Percentiles rank a stretch among this genome's conserved stretches.
phyloP scores from a whole-genome alignment of 2,797 vertebrate species.

The Malacoctenus gilli region DNA sequence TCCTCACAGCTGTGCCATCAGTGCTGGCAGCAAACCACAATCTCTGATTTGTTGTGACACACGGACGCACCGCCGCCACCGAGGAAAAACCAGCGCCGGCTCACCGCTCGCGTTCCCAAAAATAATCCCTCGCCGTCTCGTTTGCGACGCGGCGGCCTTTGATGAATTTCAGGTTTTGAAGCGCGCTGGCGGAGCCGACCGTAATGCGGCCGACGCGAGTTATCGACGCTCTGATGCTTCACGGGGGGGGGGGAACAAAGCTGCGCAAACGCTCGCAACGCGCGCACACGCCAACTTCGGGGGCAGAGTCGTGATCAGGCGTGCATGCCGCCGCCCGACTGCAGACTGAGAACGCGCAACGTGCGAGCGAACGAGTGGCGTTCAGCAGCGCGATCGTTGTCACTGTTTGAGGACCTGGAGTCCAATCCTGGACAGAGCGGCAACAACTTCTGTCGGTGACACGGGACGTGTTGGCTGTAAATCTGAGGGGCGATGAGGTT shows the following conservation, averaged over 20 bases:
- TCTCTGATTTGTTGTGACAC: slow-evolving; percentile 22
- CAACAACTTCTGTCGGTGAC: too few relatives aligned
- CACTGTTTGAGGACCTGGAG: too few relatives aligned
- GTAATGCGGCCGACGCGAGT: slow-evolving; percentile 21
- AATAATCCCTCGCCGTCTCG: slow-evolving; percentile 44
- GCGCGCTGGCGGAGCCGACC: slow-evolving; percentile 23
- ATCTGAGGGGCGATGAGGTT: too few relatives aligned
- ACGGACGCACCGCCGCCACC: slow-evolving; percentile 11
- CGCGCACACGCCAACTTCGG: neutral
- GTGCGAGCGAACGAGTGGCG: too few relatives aligned
- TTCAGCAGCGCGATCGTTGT: too few relatives aligned
- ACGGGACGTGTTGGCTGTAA: too few relatives aligned
- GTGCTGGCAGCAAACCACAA: slow-evolving; percentile 20
- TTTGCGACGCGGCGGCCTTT: slow-evolving; percentile 38
- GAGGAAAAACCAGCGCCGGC: slow-evolving; percentile 9
- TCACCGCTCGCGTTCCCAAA: slow-evolving; percentile 29
- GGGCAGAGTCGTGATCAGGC: slow-evolving; percentile 39
- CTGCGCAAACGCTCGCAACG: neutral
- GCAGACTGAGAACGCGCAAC: slow-evolving; percentile 23
- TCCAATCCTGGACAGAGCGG: too few relatives aligned
- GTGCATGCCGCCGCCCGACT: slow-evolving; percentile 38
- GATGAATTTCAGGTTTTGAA: slow-evolving; percentile 45
- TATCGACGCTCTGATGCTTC: slow-evolving; percentile 37
- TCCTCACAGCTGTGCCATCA: slow-evolving; percentile 8
- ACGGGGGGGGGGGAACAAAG: slow-evolving; percentile 1